phyloP scores from a whole-genome alignment of 2,888 invertebrate species.

The Amiota minor region DNA sequence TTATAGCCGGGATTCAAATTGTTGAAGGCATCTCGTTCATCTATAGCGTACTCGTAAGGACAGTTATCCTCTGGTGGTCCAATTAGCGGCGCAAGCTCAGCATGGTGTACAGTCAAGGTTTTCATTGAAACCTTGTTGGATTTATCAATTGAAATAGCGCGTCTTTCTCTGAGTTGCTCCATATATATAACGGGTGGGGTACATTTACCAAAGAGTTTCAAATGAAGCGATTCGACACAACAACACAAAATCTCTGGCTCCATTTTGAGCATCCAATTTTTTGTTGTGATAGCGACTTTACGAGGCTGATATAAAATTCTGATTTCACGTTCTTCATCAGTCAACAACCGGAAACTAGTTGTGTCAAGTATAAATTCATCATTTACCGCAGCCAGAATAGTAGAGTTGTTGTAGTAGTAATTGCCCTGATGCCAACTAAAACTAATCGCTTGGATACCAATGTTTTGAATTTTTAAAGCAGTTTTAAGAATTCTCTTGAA shows the following conservation, averaged over 20 bases:
- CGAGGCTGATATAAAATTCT: constrained; percentile 62
- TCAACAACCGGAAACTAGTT: constrained; percentile 55
- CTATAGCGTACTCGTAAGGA: constrained; percentile 50
- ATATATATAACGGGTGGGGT: constrained; percentile 54
- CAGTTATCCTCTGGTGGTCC: constrained; percentile 47
- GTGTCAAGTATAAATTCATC: constrained; percentile 62
- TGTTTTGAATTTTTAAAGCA: constrained; percentile 56
- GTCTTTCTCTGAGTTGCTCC: constrained; percentile 47
- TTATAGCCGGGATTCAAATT: constrained; percentile 51
- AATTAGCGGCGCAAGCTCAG: constrained; percentile 46
- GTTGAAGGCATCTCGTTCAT: constrained; percentile 57
- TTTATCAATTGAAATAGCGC: constrained; percentile 46
- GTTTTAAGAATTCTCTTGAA: constrained; percentile 48
- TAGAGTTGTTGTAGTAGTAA: constrained; percentile 53
- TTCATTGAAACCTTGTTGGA: constrained; percentile 39
- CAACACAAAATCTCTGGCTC: constrained; percentile 60
- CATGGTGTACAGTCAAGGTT: constrained; percentile 43
- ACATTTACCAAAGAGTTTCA: constrained; percentile 60
- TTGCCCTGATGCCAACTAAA: constrained; percentile 59
- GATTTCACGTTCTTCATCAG: constrained; percentile 51
- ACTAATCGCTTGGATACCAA: constrained; percentile 57
- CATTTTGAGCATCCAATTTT: constrained; percentile 59
- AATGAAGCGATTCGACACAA: constrained; percentile 49
- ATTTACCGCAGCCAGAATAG: constrained; percentile 52
- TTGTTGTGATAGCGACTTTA: constrained; percentile 53